Percentiles rank a stretch among this genome's conserved stretches.
Evolutionary conservation across 2,888 invertebrate species (phyloP).

Genomic region (Pherbina coryleti): DNA sequence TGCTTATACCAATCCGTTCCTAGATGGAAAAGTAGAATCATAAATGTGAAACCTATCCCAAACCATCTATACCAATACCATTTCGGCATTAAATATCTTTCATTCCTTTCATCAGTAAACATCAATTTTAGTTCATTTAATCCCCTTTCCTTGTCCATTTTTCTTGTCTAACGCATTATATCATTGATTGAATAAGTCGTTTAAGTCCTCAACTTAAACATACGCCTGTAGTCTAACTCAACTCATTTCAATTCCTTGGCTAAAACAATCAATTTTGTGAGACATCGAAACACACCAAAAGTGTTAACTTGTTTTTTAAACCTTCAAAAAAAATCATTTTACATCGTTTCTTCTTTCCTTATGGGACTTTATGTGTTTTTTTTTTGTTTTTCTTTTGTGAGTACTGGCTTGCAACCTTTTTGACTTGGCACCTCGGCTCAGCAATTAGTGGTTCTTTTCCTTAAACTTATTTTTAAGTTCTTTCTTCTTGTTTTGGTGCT

Average conservation of each 20-base stretch:
- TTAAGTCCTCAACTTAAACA: not conserved
- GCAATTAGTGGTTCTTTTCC: not conserved
- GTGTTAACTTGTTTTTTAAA: slow-evolving; percentile 42
- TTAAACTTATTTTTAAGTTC: not conserved
- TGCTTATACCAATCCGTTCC: too few species aligned
- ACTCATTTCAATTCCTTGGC: not conserved
- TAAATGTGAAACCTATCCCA: too few species aligned
- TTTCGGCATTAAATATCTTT: too few species aligned
- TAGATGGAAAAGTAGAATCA: too few species aligned
- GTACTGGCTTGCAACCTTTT: not conserved
- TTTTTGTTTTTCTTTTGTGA: not conserved
- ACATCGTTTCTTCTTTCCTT: slow-evolving; percentile 5
- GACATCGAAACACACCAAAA: slow-evolving; percentile 33
- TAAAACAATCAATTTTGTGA: slow-evolving; percentile 35
- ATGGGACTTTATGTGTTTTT: not conserved
- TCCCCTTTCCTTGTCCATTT: not conserved
- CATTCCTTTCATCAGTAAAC: too few species aligned
- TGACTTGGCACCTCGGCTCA: not conserved
- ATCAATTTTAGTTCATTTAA: too few species aligned
- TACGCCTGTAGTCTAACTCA: not conserved
- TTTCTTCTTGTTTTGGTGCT: not conserved
- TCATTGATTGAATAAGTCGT: not conserved
- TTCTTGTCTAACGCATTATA: not conserved
- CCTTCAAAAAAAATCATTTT: slow-evolving; percentile 22
- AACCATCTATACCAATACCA: too few species aligned